Percentiles rank a stretch among this genome's conserved stretches.
Conservation (phyloP, 64 coral and sea anemone genomes). For the Stylophora pistillata region DNA sequence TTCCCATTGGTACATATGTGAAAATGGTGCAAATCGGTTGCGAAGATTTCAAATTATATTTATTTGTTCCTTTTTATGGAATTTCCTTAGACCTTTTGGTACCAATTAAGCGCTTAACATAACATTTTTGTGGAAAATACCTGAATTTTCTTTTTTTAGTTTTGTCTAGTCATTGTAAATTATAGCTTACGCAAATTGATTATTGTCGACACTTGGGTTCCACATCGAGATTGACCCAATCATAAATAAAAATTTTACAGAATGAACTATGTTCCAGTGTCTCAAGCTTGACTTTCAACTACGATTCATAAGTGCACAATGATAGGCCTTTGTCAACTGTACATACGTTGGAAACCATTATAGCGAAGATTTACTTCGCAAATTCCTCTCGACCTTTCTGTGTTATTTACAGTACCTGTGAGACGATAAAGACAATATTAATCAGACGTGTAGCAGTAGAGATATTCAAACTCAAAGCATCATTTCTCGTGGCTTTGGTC, state of each 20-base stretch:
- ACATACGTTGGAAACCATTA: not conserved
- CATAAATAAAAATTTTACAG: not conserved
- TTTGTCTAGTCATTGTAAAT: not conserved
- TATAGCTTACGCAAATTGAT: not conserved
- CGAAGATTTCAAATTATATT: too few relatives aligned
- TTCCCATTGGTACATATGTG: too few relatives aligned
- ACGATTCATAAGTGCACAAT: not conserved
- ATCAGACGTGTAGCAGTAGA: too few relatives aligned
- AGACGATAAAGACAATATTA: too few relatives aligned
- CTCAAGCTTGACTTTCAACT: not conserved
- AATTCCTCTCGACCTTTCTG: not conserved
- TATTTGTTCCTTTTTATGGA: too few relatives aligned
- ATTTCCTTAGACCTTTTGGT: too few relatives aligned
- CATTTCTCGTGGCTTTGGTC: too few relatives aligned
- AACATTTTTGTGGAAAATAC: not conserved
- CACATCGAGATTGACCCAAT: not conserved
- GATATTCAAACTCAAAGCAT: too few relatives aligned
- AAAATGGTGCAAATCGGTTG: too few relatives aligned
- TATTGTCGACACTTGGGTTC: not conserved
- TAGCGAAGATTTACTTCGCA: not conserved
- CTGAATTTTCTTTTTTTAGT: not conserved
- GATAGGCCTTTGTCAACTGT: not conserved
- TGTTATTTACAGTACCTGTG: not conserved
- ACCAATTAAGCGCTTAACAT: too few relatives aligned
- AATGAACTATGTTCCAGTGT: not conserved